Conservation (phyloP, 2,797 vertebrate species). For the Sebastes variabilis region DNA sequence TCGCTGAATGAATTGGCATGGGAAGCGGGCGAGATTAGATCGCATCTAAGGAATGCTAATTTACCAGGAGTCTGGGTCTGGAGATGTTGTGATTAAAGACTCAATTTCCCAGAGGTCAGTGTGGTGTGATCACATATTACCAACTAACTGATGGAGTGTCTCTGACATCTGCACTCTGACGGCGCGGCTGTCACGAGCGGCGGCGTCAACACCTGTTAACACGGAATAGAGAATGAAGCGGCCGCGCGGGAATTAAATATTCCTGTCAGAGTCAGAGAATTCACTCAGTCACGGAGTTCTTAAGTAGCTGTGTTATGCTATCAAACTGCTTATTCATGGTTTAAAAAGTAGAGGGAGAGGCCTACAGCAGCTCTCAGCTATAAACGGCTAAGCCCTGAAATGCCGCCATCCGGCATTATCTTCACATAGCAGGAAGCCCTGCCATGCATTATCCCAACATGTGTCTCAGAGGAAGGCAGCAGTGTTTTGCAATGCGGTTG, state of each 20-base stretch:
- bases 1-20: conserved; percentile 49
- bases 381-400: conserved; percentile 47
- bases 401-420: conserved; percentile 63
- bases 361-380: conserved; percentile 33
- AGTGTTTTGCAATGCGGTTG: conserved; percentile 18
- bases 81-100: conserved; percentile 75
- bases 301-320: conserved; percentile 33
- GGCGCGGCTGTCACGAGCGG: conserved; percentile 23
- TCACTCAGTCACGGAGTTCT: conserved; percentile 9
- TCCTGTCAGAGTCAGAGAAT: conserved; percentile 21
- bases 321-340: conserved; percentile 42
- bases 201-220: conserved; percentile 10
- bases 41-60: conserved; percentile 73
- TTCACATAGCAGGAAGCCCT: conserved; percentile 48
- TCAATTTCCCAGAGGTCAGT: conserved; percentile 78
- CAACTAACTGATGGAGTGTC: conserved; percentile 67
- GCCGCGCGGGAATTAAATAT: conserved; percentile 33
- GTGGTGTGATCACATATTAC: conserved; percentile 69
- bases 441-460: conserved; percentile 42
- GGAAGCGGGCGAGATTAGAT: conserved; percentile 56
- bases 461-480: conserved; percentile 37
- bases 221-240: neutral
- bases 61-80: conserved; percentile 34
- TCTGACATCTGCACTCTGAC: conserved; percentile 57
- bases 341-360: conserved; percentile 20